Evolutionary conservation across 1,140 invertebrate genomes (phyloP).

Genomic region (Patella vulgata): DNA sequence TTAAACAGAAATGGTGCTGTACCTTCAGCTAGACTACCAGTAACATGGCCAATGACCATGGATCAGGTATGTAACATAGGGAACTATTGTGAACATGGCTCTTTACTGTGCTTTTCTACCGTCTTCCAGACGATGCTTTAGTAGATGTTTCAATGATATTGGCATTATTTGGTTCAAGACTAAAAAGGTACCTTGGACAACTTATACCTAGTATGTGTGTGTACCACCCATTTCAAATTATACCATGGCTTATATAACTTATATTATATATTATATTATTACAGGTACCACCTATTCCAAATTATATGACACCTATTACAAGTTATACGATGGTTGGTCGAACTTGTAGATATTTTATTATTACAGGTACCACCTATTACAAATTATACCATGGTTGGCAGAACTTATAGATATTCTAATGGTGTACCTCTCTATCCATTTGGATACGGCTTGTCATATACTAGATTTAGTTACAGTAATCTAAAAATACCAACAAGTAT

Average conservation of each 20-base stretch:
- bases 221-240: no score
- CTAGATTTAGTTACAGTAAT: constrained; percentile 52
- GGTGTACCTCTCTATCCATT: constrained; percentile 57
- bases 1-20: constrained; percentile 15
- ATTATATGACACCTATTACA: no score
- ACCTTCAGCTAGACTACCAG: constrained; percentile 43
- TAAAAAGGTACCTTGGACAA: no score
- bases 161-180: no score
- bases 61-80: constrained; percentile 39
- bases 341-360: constrained; percentile 49
- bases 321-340: constrained; percentile 57
- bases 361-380: constrained; percentile 59
- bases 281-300: no score
- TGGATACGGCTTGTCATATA: constrained; percentile 63
- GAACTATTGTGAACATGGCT: no score
- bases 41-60: constrained; percentile 36
- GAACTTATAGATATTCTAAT: constrained; percentile 62
- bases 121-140: no score
- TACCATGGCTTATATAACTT: no score
- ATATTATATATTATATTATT: constrained; percentile 18
- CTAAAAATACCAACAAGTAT: constrained; percentile 29
- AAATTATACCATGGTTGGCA: constrained; percentile 59
- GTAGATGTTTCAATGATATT: no score
- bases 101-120: no score
- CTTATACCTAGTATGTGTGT: no score